A percentile compares a stretch with the other conserved stretches of the same genome.
These are phyloP conservation scores for Eucera pruinosa DNA, from an alignment of 2,888 invertebrate species.

Conservation along the genomic window DNA sequence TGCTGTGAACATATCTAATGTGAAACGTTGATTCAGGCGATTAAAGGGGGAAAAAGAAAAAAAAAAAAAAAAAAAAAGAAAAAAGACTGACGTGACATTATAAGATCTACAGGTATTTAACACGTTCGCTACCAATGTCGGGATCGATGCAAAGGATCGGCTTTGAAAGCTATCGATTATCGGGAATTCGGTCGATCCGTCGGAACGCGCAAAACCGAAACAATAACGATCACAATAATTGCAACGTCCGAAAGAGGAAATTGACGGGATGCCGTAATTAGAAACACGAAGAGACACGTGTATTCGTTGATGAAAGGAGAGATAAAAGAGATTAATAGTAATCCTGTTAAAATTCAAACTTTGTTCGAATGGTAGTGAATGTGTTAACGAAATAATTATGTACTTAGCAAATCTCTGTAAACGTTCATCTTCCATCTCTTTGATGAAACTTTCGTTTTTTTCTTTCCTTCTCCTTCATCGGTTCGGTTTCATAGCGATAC, in stretches of 20 bases:
- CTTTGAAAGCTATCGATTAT: neutral
- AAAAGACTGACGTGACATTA: constrained; percentile 69
- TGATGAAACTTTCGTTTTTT: constrained; percentile 1
- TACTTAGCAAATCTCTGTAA: constrained; percentile 40
- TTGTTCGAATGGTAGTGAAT: constrained; percentile 32
- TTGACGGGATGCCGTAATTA: neutral
- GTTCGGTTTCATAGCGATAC: constrained; percentile 18
- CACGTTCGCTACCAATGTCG: constrained; percentile 40
- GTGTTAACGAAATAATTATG: constrained; percentile 36
- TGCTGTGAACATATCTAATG: constrained; percentile 53
- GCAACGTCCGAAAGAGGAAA: neutral
- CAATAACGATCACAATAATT: too few relatives aligned
- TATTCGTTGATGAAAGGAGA: neutral
- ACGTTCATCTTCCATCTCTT: constrained; percentile 36
- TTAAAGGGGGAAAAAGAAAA: constrained; percentile 34
- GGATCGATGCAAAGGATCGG: neutral
- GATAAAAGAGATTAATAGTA: neutral
- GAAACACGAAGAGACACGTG: too few relatives aligned
- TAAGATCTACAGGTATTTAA: constrained; percentile 52
- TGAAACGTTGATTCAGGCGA: constrained; percentile 60
- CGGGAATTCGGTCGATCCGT: neutral
- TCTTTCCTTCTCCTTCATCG: constrained; percentile 7
- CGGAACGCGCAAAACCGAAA: neutral
- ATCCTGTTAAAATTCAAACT: constrained; percentile 1
- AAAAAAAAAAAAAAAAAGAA: constrained; percentile 43